Conservation (phyloP, 2,888 invertebrate genomes). For the Orthosia gothica region DNA sequence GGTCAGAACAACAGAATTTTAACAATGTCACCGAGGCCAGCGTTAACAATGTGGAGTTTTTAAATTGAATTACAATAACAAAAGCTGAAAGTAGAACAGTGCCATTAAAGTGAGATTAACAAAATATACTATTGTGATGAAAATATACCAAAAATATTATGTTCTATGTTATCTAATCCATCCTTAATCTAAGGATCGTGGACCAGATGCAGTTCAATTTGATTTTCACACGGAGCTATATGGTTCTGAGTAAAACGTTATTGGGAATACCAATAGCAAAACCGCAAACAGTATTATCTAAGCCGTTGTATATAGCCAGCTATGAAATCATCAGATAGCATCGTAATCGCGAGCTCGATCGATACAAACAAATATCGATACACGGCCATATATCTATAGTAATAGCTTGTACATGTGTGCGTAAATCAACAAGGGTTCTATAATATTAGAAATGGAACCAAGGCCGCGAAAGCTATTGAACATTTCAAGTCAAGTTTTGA, state of each 20-base stretch:
- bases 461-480: background rate
- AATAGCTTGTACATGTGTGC: constrained; percentile 25
- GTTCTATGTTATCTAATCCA: constrained; percentile 3
- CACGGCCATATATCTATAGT: constrained; percentile 37
- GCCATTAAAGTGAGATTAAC: constrained; percentile 45
- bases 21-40: constrained; percentile 51
- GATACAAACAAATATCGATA: constrained; percentile 50
- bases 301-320: constrained; percentile 25
- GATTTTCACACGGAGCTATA: constrained; percentile 16
- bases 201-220: constrained; percentile 12
- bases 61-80: constrained; percentile 53
- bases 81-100: constrained; percentile 46
- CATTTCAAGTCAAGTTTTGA: constrained; percentile 3
- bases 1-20: constrained; percentile 47
- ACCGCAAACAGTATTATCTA: constrained; percentile 30
- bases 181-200: constrained; percentile 2
- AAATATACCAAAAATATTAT: constrained; percentile 10
- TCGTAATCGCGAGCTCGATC: constrained; percentile 54
- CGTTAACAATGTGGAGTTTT: constrained; percentile 35
- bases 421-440: constrained; percentile 39
- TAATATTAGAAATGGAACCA: constrained; percentile 39
- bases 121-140: constrained; percentile 23
- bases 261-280: constrained; percentile 22
- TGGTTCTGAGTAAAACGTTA: background rate
- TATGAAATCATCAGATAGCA: constrained; percentile 44